A percentile compares a stretch with the other conserved stretches of the same genome.
These are phyloP conservation scores for Ptychoptera albimana DNA, from an alignment of 2,888 invertebrate genomes.

Conservation along the genomic window DNA sequence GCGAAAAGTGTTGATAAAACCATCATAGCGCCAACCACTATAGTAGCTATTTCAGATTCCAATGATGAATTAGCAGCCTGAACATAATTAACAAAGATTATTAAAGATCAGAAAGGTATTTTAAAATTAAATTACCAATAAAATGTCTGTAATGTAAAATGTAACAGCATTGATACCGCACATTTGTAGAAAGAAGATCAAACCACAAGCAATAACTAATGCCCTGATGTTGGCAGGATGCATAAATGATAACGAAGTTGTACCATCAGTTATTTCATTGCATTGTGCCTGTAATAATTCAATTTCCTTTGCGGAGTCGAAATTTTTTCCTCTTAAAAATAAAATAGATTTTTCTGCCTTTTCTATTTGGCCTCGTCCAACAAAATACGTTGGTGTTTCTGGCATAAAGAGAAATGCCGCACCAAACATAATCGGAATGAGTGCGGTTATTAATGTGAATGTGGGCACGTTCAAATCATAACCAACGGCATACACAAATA, in stretches of 20 bases:
- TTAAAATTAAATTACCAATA: conserved; percentile 1
- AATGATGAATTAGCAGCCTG: conserved; percentile 38
- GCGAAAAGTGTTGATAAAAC: conserved; percentile 52
- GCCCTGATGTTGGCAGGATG: conserved; percentile 43
- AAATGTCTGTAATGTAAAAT: conserved; percentile 2
- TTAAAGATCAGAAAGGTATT: not conserved
- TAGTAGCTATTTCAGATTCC: conserved; percentile 40
- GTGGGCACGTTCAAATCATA: conserved; percentile 36
- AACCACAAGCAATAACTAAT: conserved; percentile 44
- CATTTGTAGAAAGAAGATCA: conserved; percentile 57
- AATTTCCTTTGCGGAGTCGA: conserved; percentile 44
- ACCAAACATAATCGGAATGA: conserved; percentile 39
- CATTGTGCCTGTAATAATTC: conserved; percentile 35
- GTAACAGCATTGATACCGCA: conserved; percentile 3
- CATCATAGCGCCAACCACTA: conserved; percentile 60
- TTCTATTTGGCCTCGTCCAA: conserved; percentile 38
- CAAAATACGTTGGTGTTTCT: conserved; percentile 54
- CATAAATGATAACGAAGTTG: conserved; percentile 34
- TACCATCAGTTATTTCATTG: conserved; percentile 32
- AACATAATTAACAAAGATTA: not conserved
- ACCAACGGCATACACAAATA: conserved; percentile 52
- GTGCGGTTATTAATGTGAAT: conserved; percentile 47
- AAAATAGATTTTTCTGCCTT: conserved; percentile 48
- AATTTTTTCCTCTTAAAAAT: conserved; percentile 46
- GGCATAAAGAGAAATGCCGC: conserved; percentile 50